Evolutionary conservation across 2,797 vertebrate species (phyloP).

Genomic region (Microctenopoma lineatum): DNA sequence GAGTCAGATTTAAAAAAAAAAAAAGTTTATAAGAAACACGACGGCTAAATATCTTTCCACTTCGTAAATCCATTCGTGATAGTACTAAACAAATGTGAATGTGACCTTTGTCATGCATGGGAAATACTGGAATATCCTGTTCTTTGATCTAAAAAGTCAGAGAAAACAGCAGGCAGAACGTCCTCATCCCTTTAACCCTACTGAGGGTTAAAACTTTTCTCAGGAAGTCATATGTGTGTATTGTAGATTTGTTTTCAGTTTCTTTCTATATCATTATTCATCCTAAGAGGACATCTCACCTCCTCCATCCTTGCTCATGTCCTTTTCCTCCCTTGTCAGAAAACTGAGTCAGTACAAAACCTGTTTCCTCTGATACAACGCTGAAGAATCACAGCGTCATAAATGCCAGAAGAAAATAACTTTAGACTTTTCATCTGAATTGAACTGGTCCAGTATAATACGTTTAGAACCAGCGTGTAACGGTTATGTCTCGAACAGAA

Average conservation of each 20-base stretch:
- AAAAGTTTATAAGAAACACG: constrained; percentile 15
- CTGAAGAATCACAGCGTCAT: neutral
- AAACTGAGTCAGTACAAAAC: constrained; percentile 38
- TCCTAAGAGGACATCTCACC: constrained; percentile 42
- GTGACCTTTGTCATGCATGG: neutral
- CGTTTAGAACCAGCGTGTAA: no score
- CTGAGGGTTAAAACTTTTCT: neutral
- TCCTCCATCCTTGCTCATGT: neutral
- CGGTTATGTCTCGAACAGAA: neutral
- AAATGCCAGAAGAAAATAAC: neutral
- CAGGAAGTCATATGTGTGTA: neutral
- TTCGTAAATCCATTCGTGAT: neutral
- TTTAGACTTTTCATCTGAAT: no score
- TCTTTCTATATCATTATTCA: neutral
- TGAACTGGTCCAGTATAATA: neutral
- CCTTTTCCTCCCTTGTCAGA: constrained; percentile 7
- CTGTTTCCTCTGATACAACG: constrained; percentile 42
- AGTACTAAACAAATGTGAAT: constrained; percentile 11
- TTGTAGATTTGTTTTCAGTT: neutral
- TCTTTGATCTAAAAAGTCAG: neutral
- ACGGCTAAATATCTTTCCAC: neutral
- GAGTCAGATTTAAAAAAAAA: constrained; percentile 46
- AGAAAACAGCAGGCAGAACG: neutral
- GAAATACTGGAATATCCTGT: neutral
- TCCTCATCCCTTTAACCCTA: neutral